These are phyloP conservation scores for Mya arenaria DNA, from an alignment of 1,140 invertebrate genomes.

Conservation along the genomic window DNA sequence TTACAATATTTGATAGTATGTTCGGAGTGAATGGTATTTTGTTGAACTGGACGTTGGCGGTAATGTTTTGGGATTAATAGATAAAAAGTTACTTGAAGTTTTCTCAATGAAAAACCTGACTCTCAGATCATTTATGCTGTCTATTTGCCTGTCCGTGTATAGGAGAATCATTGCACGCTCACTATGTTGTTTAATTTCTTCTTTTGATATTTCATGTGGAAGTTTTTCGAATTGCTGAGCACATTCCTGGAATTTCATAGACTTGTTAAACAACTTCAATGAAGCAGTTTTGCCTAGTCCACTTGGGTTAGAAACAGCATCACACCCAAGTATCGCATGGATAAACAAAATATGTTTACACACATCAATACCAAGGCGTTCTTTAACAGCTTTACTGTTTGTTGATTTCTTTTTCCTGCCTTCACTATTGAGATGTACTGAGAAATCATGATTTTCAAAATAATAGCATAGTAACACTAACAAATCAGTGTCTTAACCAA, in stretches of 20 bases:
- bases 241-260: neutral
- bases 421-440: neutral
- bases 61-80: neutral
- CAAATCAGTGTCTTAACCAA: neutral
- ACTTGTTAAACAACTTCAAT: neutral
- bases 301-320: neutral
- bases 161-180: neutral
- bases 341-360: neutral
- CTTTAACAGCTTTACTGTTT: neutral
- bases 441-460: no score
- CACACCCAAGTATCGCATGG: neutral
- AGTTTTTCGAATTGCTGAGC: neutral
- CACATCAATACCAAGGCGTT: neutral
- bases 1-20: neutral
- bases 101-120: neutral
- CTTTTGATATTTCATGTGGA: neutral
- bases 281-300: neutral
- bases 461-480: constrained; percentile 9
- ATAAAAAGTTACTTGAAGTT: neutral
- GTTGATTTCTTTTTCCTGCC: neutral
- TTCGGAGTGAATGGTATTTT: neutral
- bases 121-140: neutral
- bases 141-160: neutral
- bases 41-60: neutral
- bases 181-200: neutral